Base-by-base conservation (phyloP, 2,113 vertebrate species). In the Scophthalmus maximus region DNA sequence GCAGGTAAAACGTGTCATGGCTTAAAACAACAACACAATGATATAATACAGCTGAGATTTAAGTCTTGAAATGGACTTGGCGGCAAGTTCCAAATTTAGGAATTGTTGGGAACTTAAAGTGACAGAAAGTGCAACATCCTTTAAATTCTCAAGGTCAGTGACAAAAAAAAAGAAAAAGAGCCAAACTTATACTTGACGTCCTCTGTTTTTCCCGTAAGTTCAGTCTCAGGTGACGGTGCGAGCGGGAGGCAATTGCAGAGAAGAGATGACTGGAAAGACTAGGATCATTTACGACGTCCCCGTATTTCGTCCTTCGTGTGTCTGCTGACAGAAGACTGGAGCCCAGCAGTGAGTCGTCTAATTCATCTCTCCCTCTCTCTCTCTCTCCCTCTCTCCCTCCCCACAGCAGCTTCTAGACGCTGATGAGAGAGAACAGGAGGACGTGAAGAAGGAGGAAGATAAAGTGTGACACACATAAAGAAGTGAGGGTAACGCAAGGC, bases 301-400 rank as follows among this genome's bases (percentile, higher is more conserved):
- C 82, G 57, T 30, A 44, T 88, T 73, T 78, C 69, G 83, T 81
- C 72, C 77, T 47, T 89, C 75, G 17, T 46, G 14, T 10, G 40
- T 17, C 51, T 68, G 72, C 66, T 87, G 77, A 82, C 70, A 67
- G 65, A 47, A 64, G 49, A 65, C 29, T 52, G 52, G 26, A 40
- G 70, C 44, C 63, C 59, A 49, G 60, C 20, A 5, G 42, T 68
- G 60, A 73, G 59, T 85, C 50, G 78, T 83, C 72, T 68, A 57
- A 63, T 26, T n/a, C n/a, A n/a, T 56, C 25, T 60, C 52, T 56
- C 59, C 36, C 52, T 76, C 15, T 29, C 20, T 55, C 40, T 55
- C 49, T 64, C 46, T 20, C 11, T 25, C 42, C 40, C 32, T 22
- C 29, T 56, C 61, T 50, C 38, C 49, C 49, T 22, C 29, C 9